Base-by-base conservation (phyloP, 2,888 invertebrate genomes). In the Cosmorhoe ocellata region DNA sequence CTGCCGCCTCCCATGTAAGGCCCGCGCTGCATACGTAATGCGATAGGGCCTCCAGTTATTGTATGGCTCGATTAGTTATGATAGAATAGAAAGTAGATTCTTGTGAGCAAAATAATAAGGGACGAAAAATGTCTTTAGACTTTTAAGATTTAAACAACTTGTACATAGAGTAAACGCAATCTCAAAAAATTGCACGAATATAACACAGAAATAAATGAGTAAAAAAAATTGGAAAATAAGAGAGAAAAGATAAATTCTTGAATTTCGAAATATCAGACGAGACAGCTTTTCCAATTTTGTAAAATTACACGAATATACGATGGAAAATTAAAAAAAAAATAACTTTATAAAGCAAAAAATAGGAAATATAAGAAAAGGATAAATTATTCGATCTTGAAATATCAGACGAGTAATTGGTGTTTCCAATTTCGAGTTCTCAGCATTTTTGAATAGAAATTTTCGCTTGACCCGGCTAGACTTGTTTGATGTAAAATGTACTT, bases 1-100 rank as follows among this genome's bases (percentile, higher is more conserved):
- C 88, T 84, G 66, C 59, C 37, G 59, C 55, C 68, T 68, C 61
- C n/a, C 62, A 64, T 64, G 64, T 66, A 68, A 61, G 60, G 68
- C 58, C 70, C 71, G 79, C 61, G 73, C 69, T 70, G 89, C 86
- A 89, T 89, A 81, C 84, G 65, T 84, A 89, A 89, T 85, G 69
- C 51, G 58, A 38, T 53, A 45, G 44, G 36, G 42, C 26, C 52
- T 39, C 37, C 39, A 42, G 48, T 49, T 43, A 47, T 47, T 52
- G 47, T 43, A 31, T 34, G 30, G 33, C 41, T 39, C 39, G 24
- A 52, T 47, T 52, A 49, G 32, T 47, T 46, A 43, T 45, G 32
- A 45, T 45, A 8, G 42, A 48, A 48, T 56, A 56, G 48, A 51
- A 51, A 47, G 38, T 47, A 46, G 18, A 14, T 30, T 32, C 31